A percentile compares a stretch with the other conserved stretches of the same genome.
Evolutionary conservation across 2,888 invertebrate genomes (phyloP).

Genomic region (Idaea aversata): DNA sequence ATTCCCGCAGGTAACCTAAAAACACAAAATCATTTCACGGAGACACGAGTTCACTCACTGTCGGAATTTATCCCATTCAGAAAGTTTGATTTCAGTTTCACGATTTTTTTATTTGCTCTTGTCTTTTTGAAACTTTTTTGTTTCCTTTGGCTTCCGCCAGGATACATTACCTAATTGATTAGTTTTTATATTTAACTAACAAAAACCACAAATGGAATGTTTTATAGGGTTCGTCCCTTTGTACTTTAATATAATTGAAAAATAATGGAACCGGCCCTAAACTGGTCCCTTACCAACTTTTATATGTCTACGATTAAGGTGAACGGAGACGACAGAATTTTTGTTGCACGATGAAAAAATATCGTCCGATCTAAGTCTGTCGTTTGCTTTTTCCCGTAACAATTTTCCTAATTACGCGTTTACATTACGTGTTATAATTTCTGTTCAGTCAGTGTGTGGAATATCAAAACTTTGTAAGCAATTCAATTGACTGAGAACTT

Average conservation of each 20-base stretch:
- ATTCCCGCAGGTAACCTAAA: too few species aligned
- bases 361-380: background rate
- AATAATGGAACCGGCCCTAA: background rate
- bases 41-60: constrained; percentile 5
- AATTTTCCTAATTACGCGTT: background rate
- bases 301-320: too few species aligned
- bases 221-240: background rate
- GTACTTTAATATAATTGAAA: background rate
- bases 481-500: background rate
- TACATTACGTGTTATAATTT: background rate
- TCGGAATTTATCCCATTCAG: background rate
- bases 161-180: background rate
- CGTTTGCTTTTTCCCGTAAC: background rate
- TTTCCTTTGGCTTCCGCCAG: background rate
- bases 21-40: too few species aligned
- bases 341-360: too few species aligned
- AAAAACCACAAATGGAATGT: background rate
- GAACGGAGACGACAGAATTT: too few species aligned
- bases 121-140: background rate
- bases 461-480: constrained; percentile 2
- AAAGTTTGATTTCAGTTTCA: background rate
- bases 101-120: background rate
- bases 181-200: constrained; percentile 2
- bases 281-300: background rate
- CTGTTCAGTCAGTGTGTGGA: background rate